Conservation (phyloP, 2,888 invertebrate species). For the Metalampra italica region DNA sequence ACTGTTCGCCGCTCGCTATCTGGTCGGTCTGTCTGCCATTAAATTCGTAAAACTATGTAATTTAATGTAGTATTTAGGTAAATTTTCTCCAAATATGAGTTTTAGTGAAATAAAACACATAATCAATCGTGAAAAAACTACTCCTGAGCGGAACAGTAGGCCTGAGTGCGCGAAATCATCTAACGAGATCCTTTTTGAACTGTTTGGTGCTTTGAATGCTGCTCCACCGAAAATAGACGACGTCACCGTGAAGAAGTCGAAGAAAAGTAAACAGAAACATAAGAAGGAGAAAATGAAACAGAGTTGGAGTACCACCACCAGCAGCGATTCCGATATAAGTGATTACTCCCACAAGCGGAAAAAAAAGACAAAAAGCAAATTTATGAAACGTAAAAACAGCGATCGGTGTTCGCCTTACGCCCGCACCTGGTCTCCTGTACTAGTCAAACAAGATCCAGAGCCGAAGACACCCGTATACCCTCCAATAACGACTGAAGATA, state of each 20-base stretch:
- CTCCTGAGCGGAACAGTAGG: slow-evolving; percentile 62
- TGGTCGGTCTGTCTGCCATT: too few species aligned
- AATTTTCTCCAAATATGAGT: too few species aligned
- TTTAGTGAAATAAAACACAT: slow-evolving; percentile 65
- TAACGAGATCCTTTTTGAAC: slow-evolving; percentile 88
- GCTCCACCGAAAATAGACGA: slow-evolving; percentile 80
- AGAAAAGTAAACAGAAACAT: slow-evolving; percentile 80
- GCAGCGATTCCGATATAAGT: slow-evolving; percentile 57
- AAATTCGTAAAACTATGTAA: too few species aligned
- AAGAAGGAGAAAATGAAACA: slow-evolving; percentile 79
- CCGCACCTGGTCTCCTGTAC: slow-evolving; percentile 31
- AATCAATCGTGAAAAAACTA: slow-evolving; percentile 67
- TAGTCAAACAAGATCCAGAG: slow-evolving; percentile 8
- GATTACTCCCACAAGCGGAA: slow-evolving; percentile 77
- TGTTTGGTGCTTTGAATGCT: slow-evolving; percentile 88
- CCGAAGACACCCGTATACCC: slow-evolving; percentile 6
- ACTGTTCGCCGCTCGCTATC: too few species aligned
- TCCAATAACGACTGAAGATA: slow-evolving; percentile 19
- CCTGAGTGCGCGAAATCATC: slow-evolving; percentile 81
- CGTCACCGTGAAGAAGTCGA: slow-evolving; percentile 57
- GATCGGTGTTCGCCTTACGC: slow-evolving; percentile 43
- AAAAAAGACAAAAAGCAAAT: slow-evolving; percentile 77
- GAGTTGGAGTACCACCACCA: slow-evolving; percentile 43
- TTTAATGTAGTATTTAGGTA: too few species aligned
- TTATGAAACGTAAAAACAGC: slow-evolving; percentile 46